A percentile compares a stretch with the other conserved stretches of the same genome.
Conservation (phyloP, 2,888 invertebrate genomes). For the Elgonia sp. region DNA sequence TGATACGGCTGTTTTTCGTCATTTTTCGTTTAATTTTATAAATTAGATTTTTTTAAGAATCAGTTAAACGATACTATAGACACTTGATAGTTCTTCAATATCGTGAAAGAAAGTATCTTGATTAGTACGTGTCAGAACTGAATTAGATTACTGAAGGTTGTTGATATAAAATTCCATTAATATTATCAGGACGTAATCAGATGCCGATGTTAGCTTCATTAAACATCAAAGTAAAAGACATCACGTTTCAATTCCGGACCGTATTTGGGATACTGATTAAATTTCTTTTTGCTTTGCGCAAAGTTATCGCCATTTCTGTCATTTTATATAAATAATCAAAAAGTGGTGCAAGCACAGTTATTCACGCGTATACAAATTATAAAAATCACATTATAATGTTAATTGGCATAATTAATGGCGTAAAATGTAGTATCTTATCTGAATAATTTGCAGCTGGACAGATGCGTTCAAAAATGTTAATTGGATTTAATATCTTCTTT, state of each 20-base stretch:
- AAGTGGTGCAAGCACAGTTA: background rate
- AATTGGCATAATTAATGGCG: background rate
- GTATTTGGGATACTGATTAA: constrained; percentile 34
- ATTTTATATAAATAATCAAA: constrained; percentile 21
- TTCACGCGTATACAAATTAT: background rate
- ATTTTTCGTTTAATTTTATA: constrained; percentile 1
- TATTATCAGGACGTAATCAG: constrained; percentile 42
- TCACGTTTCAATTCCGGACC: constrained; percentile 20
- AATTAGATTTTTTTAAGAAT: background rate
- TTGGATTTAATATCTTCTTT: constrained; percentile 17
- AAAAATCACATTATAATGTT: too few species aligned
- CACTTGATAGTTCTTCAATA: constrained; percentile 13
- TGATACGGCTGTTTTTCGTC: background rate
- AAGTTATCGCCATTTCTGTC: constrained; percentile 10
- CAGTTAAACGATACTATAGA: background rate
- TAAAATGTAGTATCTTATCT: background rate
- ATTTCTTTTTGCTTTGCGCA: background rate
- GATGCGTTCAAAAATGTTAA: constrained; percentile 1
- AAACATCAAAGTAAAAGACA: constrained; percentile 35
- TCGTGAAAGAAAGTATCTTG: constrained; percentile 21
- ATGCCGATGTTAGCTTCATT: constrained; percentile 43
- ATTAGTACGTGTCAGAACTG: constrained; percentile 26
- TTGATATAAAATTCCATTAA: constrained; percentile 38
- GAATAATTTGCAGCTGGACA: background rate
- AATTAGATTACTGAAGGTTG: constrained; percentile 31